Conservation (phyloP, 2,888 invertebrate genomes). For the Folsomia candida region DNA sequence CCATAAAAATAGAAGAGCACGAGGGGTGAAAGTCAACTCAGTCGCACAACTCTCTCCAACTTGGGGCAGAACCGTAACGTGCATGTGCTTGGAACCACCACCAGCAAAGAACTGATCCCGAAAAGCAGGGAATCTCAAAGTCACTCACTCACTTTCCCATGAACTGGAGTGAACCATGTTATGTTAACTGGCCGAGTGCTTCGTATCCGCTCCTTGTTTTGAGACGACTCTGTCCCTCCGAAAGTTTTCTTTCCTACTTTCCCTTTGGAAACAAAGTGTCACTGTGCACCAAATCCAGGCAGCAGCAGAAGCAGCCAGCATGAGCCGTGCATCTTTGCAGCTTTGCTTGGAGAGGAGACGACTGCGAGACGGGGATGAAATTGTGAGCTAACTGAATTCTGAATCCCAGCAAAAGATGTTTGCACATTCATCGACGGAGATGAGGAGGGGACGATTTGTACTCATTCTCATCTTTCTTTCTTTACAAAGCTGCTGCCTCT, state of each 20-base stretch:
- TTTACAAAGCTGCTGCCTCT: not conserved
- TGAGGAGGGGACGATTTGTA: not conserved
- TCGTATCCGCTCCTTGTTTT: not conserved
- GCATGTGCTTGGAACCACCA: not conserved
- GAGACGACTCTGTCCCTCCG: not conserved
- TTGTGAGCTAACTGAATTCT: not conserved
- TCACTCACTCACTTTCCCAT: not conserved
- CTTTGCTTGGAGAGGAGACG: not conserved
- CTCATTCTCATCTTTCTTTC: not conserved
- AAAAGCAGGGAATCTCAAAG: not conserved
- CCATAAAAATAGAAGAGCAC: not conserved
- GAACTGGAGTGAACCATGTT: not conserved
- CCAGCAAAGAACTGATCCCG: slow-evolving; percentile 1
- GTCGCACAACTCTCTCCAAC: not conserved
- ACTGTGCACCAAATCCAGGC: not conserved
- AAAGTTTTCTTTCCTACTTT: not conserved
- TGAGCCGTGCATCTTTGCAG: no score
- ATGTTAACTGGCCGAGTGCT: not conserved
- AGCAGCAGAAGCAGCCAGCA: not conserved
- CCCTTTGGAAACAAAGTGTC: not conserved
- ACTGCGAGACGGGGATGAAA: not conserved
- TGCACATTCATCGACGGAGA: not conserved
- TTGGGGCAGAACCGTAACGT: not conserved
- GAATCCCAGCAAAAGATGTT: not conserved
- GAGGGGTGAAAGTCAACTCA: slow-evolving; percentile 4